Evolutionary conservation across 2,797 vertebrate genomes (phyloP), one percentile per base, ranked within the genome.

Genomic region (Urosaurus nigricauda): DNA sequence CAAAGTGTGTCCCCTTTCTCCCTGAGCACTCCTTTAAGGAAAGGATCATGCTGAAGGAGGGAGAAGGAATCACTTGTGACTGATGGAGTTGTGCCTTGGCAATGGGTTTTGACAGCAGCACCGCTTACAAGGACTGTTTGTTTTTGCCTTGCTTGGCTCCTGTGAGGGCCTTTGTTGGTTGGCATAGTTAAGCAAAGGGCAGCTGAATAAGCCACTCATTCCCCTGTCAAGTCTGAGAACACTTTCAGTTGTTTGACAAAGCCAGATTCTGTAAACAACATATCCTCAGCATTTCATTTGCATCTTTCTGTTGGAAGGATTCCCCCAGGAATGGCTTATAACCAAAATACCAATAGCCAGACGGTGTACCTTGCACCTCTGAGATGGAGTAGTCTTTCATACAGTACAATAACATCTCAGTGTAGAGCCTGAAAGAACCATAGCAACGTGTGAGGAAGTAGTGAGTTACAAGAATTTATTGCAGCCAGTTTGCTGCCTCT

Each of bases 241-340:
- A 9, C 37, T 84, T 87, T 87, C 74, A 84, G 16, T 60, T 24
- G 21, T 35, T 63, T 84, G 81, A 65, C 63, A 71, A 83, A 79
- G 29, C 63, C 51, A 13, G 32, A 68, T 75, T 75, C 47, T 75
- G 11, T 58, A 56, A 77, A n/a, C 60, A 16, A 2, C 47, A 12
- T 73, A 35, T 40, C n/a, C 32, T 17, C 24, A 29, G 26, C 56
- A 85, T 71, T 19, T 56, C 63, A 40, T 79, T 91, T 85, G 75
- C 79, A 86, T 83, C 19, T 77, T 73, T 81, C 58, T 89, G 12
- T 90, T 74, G 71, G 37, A 17, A 12, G 53, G 65, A 83, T 83
- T 77, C 71, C 73, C 80, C 83, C 60, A 88, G 83, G 43, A 87
- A 86, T 74, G 65, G 75, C 65, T 91, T 87, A 78, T 58, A 73